Evolutionary conservation across 2,888 invertebrate genomes (phyloP).

Genomic region (Boloria euphrosyne): DNA sequence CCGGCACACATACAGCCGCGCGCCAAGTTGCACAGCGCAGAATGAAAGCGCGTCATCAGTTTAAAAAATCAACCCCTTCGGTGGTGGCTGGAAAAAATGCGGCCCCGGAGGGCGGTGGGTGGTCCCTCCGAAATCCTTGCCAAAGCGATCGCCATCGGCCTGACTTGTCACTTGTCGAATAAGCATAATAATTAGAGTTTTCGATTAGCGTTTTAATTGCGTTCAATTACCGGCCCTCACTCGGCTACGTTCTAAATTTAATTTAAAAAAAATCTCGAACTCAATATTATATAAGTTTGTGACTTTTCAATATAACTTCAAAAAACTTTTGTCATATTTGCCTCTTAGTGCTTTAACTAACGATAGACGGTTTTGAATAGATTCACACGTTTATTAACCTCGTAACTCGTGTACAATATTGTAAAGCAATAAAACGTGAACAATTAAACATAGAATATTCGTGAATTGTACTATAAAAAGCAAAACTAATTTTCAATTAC

Average conservation of each 20-base stretch:
- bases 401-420: slow-evolving; percentile 9
- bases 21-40: slow-evolving; percentile 81
- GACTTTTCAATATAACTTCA: slow-evolving; percentile 3
- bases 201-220: slow-evolving; percentile 68
- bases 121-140: slow-evolving; percentile 79
- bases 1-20: slow-evolving; percentile 78
- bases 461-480: slow-evolving; percentile 25
- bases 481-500: slow-evolving; percentile 30
- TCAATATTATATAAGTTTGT: slow-evolving; percentile 15
- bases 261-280: slow-evolving; percentile 18
- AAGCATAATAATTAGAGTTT: slow-evolving; percentile 80
- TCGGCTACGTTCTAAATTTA: slow-evolving; percentile 29
- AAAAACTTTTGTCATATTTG: slow-evolving; percentile 1
- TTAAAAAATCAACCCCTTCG: slow-evolving; percentile 83
- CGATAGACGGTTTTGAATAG: background rate
- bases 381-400: slow-evolving; percentile 14
- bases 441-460: slow-evolving; percentile 25
- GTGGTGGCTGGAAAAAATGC: slow-evolving; percentile 78
- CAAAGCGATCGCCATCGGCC: slow-evolving; percentile 77
- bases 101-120: slow-evolving; percentile 69
- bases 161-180: slow-evolving; percentile 81
- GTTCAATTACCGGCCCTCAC: slow-evolving; percentile 41
- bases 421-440: slow-evolving; percentile 25
- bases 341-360: background rate
- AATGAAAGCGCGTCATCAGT: slow-evolving; percentile 84